Conservation (phyloP, 2,888 invertebrate species). For the Epinotia ramella region DNA sequence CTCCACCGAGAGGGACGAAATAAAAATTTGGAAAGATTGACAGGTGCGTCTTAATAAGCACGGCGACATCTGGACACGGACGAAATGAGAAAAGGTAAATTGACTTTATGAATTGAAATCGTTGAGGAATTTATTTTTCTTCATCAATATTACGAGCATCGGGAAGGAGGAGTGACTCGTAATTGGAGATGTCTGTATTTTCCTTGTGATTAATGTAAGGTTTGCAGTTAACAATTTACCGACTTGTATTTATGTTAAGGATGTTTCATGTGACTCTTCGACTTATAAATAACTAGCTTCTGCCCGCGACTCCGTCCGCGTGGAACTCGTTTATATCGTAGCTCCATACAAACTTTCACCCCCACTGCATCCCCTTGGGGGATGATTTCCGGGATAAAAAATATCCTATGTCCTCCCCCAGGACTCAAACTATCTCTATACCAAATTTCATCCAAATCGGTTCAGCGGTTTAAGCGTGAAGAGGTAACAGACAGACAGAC, state of each 20-base stretch:
- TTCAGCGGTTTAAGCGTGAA: too few relatives aligned
- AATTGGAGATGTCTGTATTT: constrained; percentile 20
- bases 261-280: neutral
- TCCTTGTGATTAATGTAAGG: neutral
- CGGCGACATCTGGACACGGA: constrained; percentile 74
- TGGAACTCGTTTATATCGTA: too few relatives aligned
- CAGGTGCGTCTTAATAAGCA: constrained; percentile 85
- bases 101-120: constrained; percentile 67
- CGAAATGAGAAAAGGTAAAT: constrained; percentile 83
- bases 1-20: constrained; percentile 73
- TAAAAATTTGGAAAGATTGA: constrained; percentile 82
- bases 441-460: too few relatives aligned
- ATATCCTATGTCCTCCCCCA: too few relatives aligned
- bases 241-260: neutral
- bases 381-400: too few relatives aligned
- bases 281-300: too few relatives aligned
- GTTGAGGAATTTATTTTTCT: constrained; percentile 50
- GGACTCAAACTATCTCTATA: too few relatives aligned
- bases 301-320: too few relatives aligned
- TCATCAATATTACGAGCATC: constrained; percentile 44
- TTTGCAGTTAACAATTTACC: neutral
- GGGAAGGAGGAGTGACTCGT: constrained; percentile 15
- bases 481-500: too few relatives aligned
- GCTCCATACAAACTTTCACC: too few relatives aligned
- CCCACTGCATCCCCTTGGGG: too few relatives aligned